Base-by-base conservation (phyloP, 1,140 invertebrate species). In the Trichogramma pretiosum region DNA sequence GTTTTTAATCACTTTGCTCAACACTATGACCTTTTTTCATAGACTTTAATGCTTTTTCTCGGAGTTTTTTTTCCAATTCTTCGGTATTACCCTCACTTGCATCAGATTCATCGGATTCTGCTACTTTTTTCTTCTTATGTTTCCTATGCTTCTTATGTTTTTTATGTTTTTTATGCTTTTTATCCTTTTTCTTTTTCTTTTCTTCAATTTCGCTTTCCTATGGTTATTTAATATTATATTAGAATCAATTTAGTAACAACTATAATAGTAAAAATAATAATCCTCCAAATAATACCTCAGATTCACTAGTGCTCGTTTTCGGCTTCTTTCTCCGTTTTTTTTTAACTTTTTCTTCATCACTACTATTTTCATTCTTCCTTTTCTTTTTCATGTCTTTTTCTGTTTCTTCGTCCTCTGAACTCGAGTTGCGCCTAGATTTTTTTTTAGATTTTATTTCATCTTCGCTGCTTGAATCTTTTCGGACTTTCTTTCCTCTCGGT, bases 61-160 rank as follows among this genome's bases (percentile, higher is more conserved):
- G 76, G 52, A 93, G 73, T 67, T 86, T 87, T 61, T 85, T 87
- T 62, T 92, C 89, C 44, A 88, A 70, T 71, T 90, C 87, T 58
- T 92, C 88, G 16, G 78, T 80, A 34, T 84, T 78, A 18, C 70
- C 72, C 50, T 80, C 78, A 58, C 74, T 76, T 48, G 74, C 76
- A 46, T 79, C 77, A 16, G 77, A 77, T 49, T 78, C 77, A 17
- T 78, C 77, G 26, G 74, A 76, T 33, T 78, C 78, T 8, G 74
- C 76, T 17, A 62, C 61, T 55, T 80, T 80, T 61, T 76, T 77
- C 62, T 82, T 82, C 56, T 81, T 82, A 54, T 79, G 77, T 58
- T 82, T 82, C 46, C 79, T 74, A 45, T 80, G 77, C 54, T 82
- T 82, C 67, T 82, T 83, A 52, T 80, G 78, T 58, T 82, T 82